Evolutionary conservation across 1,140 invertebrate species (phyloP).

Genomic region (Trichoplusia ni): DNA sequence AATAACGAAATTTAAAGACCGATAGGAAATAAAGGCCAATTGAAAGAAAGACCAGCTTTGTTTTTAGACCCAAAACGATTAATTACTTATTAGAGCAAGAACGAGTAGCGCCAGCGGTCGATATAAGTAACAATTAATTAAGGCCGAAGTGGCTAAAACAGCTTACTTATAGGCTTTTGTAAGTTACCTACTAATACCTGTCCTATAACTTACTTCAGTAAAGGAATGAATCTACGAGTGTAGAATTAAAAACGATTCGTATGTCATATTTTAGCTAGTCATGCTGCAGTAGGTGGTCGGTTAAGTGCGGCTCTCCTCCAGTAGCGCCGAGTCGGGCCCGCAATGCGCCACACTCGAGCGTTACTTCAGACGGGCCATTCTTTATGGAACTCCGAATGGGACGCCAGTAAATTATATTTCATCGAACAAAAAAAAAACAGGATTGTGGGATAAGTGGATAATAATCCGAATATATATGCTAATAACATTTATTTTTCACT

Average conservation of each 20-base stretch:
- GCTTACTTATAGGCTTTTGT: too few relatives aligned
- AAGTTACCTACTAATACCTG: too few relatives aligned
- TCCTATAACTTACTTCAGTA: too few relatives aligned
- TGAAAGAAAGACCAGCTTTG: neutral
- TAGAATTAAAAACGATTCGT: too few relatives aligned
- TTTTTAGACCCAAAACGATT: too few relatives aligned
- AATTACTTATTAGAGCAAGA: neutral
- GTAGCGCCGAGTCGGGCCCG: conserved; percentile 12
- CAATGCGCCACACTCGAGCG: conserved; percentile 23
- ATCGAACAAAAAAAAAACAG: too few relatives aligned
- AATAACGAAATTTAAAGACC: neutral
- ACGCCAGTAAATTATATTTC: neutral
- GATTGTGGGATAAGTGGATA: too few relatives aligned
- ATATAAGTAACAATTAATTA: conserved; percentile 8
- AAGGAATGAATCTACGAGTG: too few relatives aligned
- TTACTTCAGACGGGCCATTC: neutral
- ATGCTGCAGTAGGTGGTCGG: neutral
- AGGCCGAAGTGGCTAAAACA: neutral
- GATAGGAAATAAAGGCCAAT: neutral
- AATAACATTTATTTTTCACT: too few relatives aligned
- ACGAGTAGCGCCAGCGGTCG: neutral
- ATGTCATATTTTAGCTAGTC: conserved; percentile 1
- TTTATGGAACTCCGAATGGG: neutral
- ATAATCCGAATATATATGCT: too few relatives aligned
- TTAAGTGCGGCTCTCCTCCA: neutral